A percentile compares a stretch with the other conserved stretches of the same genome.
Evolutionary conservation across 2,797 vertebrate species (phyloP).

Genomic region (Anas bernieri): DNA sequence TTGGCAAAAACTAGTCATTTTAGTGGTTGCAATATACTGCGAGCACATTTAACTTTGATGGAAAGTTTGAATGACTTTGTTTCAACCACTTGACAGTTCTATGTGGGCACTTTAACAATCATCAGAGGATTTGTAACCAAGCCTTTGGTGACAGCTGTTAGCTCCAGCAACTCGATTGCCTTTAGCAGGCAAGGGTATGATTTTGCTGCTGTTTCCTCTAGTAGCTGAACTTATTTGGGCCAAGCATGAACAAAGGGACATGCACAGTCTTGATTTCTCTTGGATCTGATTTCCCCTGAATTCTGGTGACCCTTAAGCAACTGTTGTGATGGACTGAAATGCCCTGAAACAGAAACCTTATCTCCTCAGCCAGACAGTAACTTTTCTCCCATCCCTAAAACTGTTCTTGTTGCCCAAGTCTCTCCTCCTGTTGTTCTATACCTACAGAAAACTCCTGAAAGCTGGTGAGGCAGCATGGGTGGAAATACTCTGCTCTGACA

Average conservation of each 20-base stretch:
- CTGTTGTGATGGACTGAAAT: not conserved
- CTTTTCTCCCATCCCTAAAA: not conserved
- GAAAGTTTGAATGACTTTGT: conserved; percentile 15
- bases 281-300: not conserved
- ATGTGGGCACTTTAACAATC: not conserved
- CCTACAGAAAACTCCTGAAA: not conserved
- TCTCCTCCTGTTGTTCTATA: not conserved
- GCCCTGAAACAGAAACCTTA: not conserved
- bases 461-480: fast-evolving
- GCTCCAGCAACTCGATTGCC: not conserved
- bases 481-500: fast-evolving
- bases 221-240: not conserved
- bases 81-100: not conserved
- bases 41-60: conserved; percentile 9
- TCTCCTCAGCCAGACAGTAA: not conserved
- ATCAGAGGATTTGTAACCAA: not conserved
- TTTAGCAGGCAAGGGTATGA: not conserved
- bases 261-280: not conserved
- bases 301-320: not conserved
- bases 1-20: not conserved
- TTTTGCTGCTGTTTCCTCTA: not conserved
- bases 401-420: not conserved
- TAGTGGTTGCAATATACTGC: not conserved
- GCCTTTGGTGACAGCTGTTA: not conserved
- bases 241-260: fast-evolving